These are phyloP conservation scores for Coracias cyanogaster DNA, from an alignment of 2,797 vertebrate species.

Conservation along the genomic window DNA sequence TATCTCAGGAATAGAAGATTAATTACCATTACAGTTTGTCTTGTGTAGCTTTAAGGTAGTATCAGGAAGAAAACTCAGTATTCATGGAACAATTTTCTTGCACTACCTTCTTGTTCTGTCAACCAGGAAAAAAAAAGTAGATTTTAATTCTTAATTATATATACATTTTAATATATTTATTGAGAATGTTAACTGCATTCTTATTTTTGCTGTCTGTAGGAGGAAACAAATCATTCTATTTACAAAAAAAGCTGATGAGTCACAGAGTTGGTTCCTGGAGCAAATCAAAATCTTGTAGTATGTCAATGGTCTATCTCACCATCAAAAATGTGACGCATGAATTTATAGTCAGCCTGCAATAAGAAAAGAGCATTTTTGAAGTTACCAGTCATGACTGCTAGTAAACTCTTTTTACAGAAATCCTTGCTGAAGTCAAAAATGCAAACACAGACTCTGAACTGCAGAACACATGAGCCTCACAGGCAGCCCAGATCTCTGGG, in stretches of 20 bases:
- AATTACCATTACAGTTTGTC: background rate
- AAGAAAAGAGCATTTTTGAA: conserved; percentile 4
- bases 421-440: background rate
- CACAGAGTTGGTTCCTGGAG: background rate
- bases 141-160: background rate
- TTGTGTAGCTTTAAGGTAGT: background rate
- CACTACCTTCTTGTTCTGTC: background rate
- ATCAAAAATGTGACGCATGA: background rate
- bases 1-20: background rate
- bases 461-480: background rate
- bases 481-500: background rate
- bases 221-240: conserved; percentile 16
- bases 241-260: conserved; percentile 20
- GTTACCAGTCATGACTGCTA: background rate
- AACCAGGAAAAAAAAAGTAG: background rate
- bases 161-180: background rate
- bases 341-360: background rate
- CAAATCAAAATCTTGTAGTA: conserved; percentile 1
- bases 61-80: background rate
- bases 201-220: background rate
- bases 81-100: background rate
- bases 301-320: background rate
- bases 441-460: background rate
- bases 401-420: background rate
- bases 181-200: background rate